Base-by-base conservation (phyloP, 2,888 invertebrate genomes). In the Eristalis pertinax region DNA sequence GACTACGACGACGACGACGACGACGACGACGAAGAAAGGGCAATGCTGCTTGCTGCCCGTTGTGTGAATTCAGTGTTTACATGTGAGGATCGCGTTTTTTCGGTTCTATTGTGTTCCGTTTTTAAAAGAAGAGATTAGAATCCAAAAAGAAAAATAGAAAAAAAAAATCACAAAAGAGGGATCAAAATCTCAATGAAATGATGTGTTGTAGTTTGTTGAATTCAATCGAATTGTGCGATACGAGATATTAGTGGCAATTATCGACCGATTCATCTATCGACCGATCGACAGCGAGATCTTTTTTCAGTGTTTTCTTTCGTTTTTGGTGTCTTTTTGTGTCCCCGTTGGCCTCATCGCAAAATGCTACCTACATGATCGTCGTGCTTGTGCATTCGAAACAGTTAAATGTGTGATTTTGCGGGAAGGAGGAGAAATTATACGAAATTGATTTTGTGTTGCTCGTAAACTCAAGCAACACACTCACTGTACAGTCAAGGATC, bases 221-320 rank as follows among this genome's bases (percentile, higher is more conserved):
- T 67, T 60, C 35, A 62, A 69, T 74, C 62, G 67, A 80, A 50
- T 68, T 81, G 74, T 74, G 68, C 74, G 69, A 75, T 68, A 32
- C 38, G 50, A 35, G 77, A 72, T 67, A 73, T 80, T 73, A 80
- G 69, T 69, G 81, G 81, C 81, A 81, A 81, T 81, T 81, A 74
- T 74, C 73, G 60, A 73, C n/a, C 65, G 80, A 79, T 73, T 22
- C 22, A 50, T 50, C 50, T 19, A 19, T 50, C 50, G 19, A 41
- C 43, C 22, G 64, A 70, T 78, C 50, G 43, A 22, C 35, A 32
- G 38, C n/a, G 24, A 62, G 74, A 65, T 67, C 56, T 26, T 65
- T 26, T 65, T 60, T 68, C 38, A 72, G 26, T 22, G 26, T 64
- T 67, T 56, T 24, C 4, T 26, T 19, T 24, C 29, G 1, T 26